Evolutionary conservation across 1,140 invertebrate species (phyloP), one percentile per base, ranked within the genome.

Genomic region (Pseudomyrmex pallidus): DNA sequence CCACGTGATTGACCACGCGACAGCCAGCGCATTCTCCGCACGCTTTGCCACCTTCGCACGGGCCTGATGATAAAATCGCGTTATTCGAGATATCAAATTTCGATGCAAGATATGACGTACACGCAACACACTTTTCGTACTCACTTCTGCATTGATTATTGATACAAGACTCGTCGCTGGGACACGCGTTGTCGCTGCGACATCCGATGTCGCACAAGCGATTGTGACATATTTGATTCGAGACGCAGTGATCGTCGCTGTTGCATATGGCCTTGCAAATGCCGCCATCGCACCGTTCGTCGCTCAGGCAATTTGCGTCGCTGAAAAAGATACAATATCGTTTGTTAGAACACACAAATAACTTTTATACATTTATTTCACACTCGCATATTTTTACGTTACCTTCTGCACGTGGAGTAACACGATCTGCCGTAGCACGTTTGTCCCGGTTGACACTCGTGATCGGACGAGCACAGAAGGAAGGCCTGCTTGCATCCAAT

Each of bases 21-120:
- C 98, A 98, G 48, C 96, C 95, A 15, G 98, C 97, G 93, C 98
- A 98, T 77, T 96, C 96, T 52, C 98, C 98, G 91, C 98, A 98
- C 13, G 95, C 94, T 56, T 93, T 93, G 15, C 92, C 95, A 22
- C 95, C 95, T 50, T 96, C 95, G 89, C 97, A 98, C 2, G 98
- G 97, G 96, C 98, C 97, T 96, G 89, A 88, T 5, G 85, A 85
- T 61, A 13, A 0, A 35, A 48, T 67, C 20, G 7, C 44, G 7
- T 74, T 22, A 1, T 22, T 66, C 44, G 5, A 35, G 5, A 35
- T 48, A 67, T 46, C 44, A 22, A 63, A 57, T 46, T 1, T 8
- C 13, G 35, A 9, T 46, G 13, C 66, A 46, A 70, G 62, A 46
- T 22, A 46, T 62, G 7, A 48, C 12, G 9, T 22, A 48, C 2